Evolutionary conservation across 2,888 invertebrate genomes (phyloP), one percentile per base, ranked within the genome.

Genomic region (Fragum whitleyi): DNA sequence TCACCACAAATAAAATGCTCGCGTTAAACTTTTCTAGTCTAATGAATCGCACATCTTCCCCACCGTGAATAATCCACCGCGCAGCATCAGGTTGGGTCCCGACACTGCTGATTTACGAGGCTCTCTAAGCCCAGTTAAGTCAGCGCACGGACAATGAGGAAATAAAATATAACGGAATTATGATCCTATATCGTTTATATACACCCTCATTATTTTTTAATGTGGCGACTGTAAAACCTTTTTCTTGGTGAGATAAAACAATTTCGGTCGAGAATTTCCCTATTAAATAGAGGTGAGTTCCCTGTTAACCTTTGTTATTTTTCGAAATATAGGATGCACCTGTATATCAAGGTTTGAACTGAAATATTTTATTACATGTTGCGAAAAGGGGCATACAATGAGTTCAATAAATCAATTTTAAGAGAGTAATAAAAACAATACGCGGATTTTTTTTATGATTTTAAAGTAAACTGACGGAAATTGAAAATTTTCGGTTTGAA

Each of bases 101-200:
- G 65, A 36, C 65, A 42, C 65, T 1, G 65, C 36, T 65, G 39
- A 65, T 65, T 65, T 65, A 65, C 42, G 65, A 65, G 32, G 16
- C 11, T 42, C n/a, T 21, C 36, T 65, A 65, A 65, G 65, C 39
- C 32, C 65, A 65, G 65, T 65, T 65, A 65, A 65, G 65, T 42
- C 65, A 16, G 9, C 65, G 65, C 65, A 65, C 65, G 65, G 65
- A 65, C 65, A 65, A 21, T 36, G 23, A 6, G 65, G 42, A 42
- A 65, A 65, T 65, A 65, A 65, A 65, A 65, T 26, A 65, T 65
- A 65, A 65, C 65, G 65, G 65, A 32, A 65, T 39, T 23, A 39
- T 23, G 65, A 65, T 65, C 65, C 65, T 26, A 65, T 65, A 65
- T 42, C 42, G 65, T 42, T 65, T 65, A 21, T 42, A 65, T 65